Conservation (phyloP, 2,888 invertebrate genomes). For the Pilophorus perplexus region DNA sequence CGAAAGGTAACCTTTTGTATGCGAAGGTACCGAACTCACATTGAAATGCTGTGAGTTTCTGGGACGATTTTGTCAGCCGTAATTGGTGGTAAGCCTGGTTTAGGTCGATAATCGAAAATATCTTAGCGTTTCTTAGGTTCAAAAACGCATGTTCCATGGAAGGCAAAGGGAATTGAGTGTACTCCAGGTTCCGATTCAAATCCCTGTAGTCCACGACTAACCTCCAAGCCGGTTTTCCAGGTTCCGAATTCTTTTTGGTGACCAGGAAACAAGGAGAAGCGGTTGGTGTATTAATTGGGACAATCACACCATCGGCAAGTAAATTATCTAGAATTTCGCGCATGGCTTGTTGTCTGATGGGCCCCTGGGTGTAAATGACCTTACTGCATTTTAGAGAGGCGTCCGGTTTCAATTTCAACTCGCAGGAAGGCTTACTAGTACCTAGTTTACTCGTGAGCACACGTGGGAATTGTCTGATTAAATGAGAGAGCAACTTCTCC, state of each 20-base stretch:
- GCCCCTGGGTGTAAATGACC: slow-evolving; percentile 12
- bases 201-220: slow-evolving; percentile 46
- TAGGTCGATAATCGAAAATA: slow-evolving; percentile 40
- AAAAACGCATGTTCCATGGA: slow-evolving; percentile 13
- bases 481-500: neutral
- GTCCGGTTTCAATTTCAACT: slow-evolving; percentile 4
- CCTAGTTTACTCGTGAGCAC: slow-evolving; percentile 14
- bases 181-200: slow-evolving; percentile 12
- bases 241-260: neutral
- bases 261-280: slow-evolving; percentile 31
- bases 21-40: slow-evolving; percentile 33
- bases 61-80: slow-evolving; percentile 2
- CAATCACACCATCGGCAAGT: slow-evolving; percentile 16
- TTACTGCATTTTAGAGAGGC: neutral
- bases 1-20: slow-evolving; percentile 42
- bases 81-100: slow-evolving; percentile 44
- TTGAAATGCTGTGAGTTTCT: slow-evolving; percentile 35
- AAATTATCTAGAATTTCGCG: slow-evolving; percentile 8
- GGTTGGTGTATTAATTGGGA: neutral
- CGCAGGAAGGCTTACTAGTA: neutral
- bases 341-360: slow-evolving; percentile 9
- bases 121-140: slow-evolving; percentile 16
- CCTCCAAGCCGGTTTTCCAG: neutral
- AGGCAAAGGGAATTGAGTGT: slow-evolving; percentile 8
- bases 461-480: neutral